Evolutionary conservation across 2,113 vertebrate genomes (phyloP).

Genomic region (Menidia beryllina): DNA sequence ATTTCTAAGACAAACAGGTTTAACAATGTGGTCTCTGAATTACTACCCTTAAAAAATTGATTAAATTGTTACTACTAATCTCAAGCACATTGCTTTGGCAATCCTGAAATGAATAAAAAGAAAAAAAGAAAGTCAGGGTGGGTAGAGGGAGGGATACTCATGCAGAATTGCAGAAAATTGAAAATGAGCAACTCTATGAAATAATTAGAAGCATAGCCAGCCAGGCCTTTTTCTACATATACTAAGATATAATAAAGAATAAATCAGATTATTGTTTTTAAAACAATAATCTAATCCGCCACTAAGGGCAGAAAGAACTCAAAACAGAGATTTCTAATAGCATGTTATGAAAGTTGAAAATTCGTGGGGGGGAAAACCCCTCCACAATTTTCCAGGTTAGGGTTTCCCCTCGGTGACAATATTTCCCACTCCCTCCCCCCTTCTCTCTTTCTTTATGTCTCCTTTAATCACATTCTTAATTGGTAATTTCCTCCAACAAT

Average conservation of each 20-base stretch:
- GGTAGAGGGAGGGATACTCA: not conserved
- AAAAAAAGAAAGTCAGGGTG: not conserved
- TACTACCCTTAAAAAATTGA: not conserved
- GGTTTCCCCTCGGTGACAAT: constrained; percentile 43
- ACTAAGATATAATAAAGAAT: constrained; percentile 10
- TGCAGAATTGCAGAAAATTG: not conserved
- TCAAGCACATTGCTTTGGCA: not conserved
- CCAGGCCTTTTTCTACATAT: not conserved
- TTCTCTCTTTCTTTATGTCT: constrained; percentile 33
- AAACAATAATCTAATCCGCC: too few species aligned
- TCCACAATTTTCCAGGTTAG: constrained; percentile 30
- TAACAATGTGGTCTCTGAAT: not conserved
- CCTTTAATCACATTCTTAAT: constrained; percentile 72
- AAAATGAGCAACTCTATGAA: not conserved
- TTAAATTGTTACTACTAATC: not conserved
- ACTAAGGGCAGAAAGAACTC: constrained; percentile 25
- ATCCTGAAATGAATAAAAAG: not conserved
- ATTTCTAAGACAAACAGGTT: not conserved
- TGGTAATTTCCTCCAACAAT: constrained; percentile 60
- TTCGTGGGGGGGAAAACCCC: constrained; percentile 2
- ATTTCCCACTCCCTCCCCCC: constrained; percentile 16
- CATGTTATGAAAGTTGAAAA: constrained; percentile 6
- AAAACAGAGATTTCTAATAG: constrained; percentile 16
- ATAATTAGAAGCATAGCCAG: not conserved
- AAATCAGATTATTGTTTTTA: constrained; percentile 7